phyloP scores from a whole-genome alignment of 2,797 vertebrate genomes.

The Protonibea diacanthus region DNA sequence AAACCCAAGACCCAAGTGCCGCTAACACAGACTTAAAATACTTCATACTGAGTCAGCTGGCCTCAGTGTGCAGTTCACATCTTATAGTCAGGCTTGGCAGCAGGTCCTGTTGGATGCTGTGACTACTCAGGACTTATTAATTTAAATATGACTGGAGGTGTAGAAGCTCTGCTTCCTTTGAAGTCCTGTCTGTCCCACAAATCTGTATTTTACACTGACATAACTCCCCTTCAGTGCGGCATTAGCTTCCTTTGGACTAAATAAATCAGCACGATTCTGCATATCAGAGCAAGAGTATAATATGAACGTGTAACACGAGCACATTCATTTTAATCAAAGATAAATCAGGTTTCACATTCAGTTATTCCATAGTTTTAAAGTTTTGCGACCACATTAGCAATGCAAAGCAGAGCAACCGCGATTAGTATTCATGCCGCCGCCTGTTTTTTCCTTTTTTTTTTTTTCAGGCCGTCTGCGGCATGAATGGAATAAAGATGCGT shows the following conservation, averaged over 20 bases:
- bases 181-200: conserved; percentile 29
- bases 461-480: conserved; percentile 30
- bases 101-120: background rate
- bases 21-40: conserved; percentile 43
- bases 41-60: conserved; percentile 37
- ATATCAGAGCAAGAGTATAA: conserved; percentile 16
- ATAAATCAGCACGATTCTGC: conserved; percentile 24
- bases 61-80: conserved; percentile 1
- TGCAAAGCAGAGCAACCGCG: conserved; percentile 32
- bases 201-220: conserved; percentile 25
- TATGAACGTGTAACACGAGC: background rate
- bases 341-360: conserved; percentile 33
- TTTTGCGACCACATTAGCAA: conserved; percentile 40
- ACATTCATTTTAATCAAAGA: conserved; percentile 35
- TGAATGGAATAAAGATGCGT: conserved; percentile 52
- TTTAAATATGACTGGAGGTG: conserved; percentile 41
- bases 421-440: conserved; percentile 42
- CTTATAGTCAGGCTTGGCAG: conserved; percentile 3
- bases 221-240: conserved; percentile 1
- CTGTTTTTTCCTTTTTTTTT: conserved; percentile 9
- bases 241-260: conserved; percentile 6
- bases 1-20: conserved; percentile 22
- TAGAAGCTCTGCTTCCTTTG: conserved; percentile 23
- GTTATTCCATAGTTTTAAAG: conserved; percentile 27
- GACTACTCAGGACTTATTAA: conserved; percentile 8